These are phyloP conservation scores for Rugalucina vietnamica DNA, from an alignment of 2,888 invertebrate genomes.

Conservation along the genomic window DNA sequence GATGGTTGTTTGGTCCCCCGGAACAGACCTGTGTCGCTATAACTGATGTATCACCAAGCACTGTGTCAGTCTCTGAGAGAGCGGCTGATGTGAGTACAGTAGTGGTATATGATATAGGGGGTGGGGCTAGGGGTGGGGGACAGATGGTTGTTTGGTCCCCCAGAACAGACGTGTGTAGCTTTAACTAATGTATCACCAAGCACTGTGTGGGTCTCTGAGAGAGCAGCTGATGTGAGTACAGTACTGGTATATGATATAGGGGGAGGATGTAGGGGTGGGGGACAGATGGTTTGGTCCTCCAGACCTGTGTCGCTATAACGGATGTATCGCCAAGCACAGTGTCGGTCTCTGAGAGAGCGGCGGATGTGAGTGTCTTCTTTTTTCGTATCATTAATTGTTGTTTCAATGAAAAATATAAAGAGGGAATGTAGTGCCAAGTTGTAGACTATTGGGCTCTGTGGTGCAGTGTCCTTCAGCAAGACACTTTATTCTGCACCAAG, in stretches of 20 bases:
- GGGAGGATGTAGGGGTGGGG: too few species aligned
- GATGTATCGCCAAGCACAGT: conserved; percentile 76
- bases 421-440: too few species aligned
- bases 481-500: too few species aligned
- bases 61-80: conserved; percentile 72
- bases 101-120: too few species aligned
- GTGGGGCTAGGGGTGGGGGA: too few species aligned
- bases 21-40: conserved; percentile 74
- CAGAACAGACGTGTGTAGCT: conserved; percentile 72
- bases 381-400: too few species aligned
- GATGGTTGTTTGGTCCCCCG: conserved; percentile 70
- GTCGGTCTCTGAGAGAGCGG: conserved; percentile 71
- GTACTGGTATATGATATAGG: neutral
- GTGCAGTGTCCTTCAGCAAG: too few species aligned
- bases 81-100: conserved; percentile 62
- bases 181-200: conserved; percentile 77
- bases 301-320: conserved; percentile 75
- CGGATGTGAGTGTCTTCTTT: conserved; percentile 5
- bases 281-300: conserved; percentile 72
- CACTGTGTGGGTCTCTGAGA: conserved; percentile 73
- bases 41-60: conserved; percentile 75
- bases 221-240: conserved; percentile 30
- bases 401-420: too few species aligned
- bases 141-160: conserved; percentile 71
- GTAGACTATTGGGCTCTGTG: too few species aligned